Percentiles rank a stretch among this genome's conserved stretches.
Evolutionary conservation across 2,888 invertebrate genomes (phyloP).

Genomic region (Hemistola chrysoprasaria): DNA sequence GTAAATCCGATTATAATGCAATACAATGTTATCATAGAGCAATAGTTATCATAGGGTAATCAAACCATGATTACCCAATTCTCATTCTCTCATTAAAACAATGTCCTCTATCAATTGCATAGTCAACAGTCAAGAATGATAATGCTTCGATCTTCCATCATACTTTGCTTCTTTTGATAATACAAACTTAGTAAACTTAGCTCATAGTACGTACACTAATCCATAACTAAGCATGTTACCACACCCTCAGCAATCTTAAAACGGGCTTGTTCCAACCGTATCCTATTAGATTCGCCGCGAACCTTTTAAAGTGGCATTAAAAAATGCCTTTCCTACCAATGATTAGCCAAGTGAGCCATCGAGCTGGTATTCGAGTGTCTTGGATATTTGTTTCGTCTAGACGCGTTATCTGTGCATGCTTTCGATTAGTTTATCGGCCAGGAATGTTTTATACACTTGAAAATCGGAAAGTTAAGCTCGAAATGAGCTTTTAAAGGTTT

Average conservation of each 20-base stretch:
- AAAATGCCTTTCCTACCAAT: conserved; percentile 26
- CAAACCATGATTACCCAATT: too few relatives aligned
- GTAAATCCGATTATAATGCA: too few relatives aligned
- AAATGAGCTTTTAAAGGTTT: conserved; percentile 49
- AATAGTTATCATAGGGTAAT: too few relatives aligned
- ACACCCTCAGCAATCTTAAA: conserved; percentile 58
- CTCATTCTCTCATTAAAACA: too few relatives aligned
- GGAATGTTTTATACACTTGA: conserved; percentile 68
- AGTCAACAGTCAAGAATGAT: too few relatives aligned
- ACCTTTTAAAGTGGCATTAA: conserved; percentile 60
- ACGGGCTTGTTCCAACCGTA: conserved; percentile 48
- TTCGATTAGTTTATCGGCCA: conserved; percentile 63
- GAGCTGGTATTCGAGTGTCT: conserved; percentile 75
- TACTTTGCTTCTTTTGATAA: too few relatives aligned
- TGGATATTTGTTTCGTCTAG: conserved; percentile 77
- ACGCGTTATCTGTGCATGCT: conserved; percentile 60
- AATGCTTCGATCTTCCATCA: too few relatives aligned
- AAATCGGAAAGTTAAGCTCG: too few relatives aligned
- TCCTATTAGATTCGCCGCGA: conserved; percentile 71
- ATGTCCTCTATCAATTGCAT: too few relatives aligned
- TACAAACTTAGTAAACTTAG: too few relatives aligned
- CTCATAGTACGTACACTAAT: too few relatives aligned
- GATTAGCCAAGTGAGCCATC: conserved; percentile 81
- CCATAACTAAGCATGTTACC: conserved; percentile 34
- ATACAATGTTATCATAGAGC: too few relatives aligned